Base-by-base conservation (phyloP, 2,113 vertebrate genomes). In the Formicarius rufipectus region DNA sequence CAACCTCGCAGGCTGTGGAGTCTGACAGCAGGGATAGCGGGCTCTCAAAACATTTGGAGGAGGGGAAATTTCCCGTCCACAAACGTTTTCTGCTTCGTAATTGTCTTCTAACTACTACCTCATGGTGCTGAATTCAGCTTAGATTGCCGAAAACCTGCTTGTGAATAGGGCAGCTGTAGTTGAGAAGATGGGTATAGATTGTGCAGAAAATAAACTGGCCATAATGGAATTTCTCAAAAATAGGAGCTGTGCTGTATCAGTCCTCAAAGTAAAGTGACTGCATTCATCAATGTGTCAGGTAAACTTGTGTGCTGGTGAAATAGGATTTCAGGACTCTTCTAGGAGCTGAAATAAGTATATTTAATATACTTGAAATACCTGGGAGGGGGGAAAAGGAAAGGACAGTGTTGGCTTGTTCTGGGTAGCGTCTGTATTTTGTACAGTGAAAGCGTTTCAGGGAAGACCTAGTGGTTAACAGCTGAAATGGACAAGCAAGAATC, bases 401-500 rank as follows among this genome's bases (percentile, higher is more conserved):
- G 50, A 67, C 7, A 37, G 50, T 31, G 39, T 56, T 87, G 35
- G 28, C 59, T 89, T 60, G 14, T 81, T 73, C 37, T 77, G 60
- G 72, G 62, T 42, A 39, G 10, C 0, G 0, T 39, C 27, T 44
- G 2, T 68, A 14, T 91, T 90, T 69, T 84, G 60, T 89, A 27
- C 37, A 72, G 69, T 24, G 60, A 31, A 79, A 45, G 55, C 33
- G 89, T 93, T 94, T 79, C 53, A 73, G 63, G 37, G 64, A 77
- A 69, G 77, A 89, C 33, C 9, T 89, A 23, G 84, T 49, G 37
- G 52, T 77, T 89, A 81, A 84, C 45, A 88, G 91, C 89, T 95
- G 91, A 95, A 93, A 75, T 73, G 44, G 71, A 60, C 94, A 73
- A 88, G 71, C n/a, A 74, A 78, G 64, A 86, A 58, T 74, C 5